Evolutionary conservation across 2,113 vertebrate species (phyloP).

Genomic region (Callorhinus ursinus): DNA sequence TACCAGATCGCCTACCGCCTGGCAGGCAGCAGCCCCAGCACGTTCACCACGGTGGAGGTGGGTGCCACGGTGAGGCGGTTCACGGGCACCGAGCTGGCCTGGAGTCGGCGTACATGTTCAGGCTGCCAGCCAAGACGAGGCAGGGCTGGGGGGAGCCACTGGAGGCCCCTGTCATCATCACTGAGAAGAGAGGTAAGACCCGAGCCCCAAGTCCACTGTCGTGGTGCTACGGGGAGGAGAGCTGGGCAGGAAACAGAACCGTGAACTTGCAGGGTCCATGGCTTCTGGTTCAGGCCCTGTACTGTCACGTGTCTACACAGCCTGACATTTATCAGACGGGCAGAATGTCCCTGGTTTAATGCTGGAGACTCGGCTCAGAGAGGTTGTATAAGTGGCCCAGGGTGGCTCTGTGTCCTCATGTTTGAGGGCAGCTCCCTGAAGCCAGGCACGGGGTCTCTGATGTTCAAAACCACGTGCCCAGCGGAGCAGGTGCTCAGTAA

Average conservation of each 20-base stretch:
- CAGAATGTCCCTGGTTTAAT: too few species aligned
- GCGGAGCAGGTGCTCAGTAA: background rate
- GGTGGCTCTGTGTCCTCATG: background rate
- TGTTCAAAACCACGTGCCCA: too few species aligned
- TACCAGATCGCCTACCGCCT: constrained; percentile 96
- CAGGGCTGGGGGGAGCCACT: too few species aligned
- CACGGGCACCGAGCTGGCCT: constrained; percentile 91
- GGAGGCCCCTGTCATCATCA: too few species aligned
- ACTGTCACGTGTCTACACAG: too few species aligned
- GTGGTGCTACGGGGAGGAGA: too few species aligned
- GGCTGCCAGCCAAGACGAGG: constrained; percentile 74
- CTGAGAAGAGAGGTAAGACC: too few species aligned
- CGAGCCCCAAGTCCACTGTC: too few species aligned
- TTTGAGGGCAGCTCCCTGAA: background rate
- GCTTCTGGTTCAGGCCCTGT: too few species aligned
- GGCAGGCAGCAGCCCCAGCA: constrained; percentile 91
- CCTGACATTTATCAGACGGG: too few species aligned
- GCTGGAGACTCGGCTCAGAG: background rate
- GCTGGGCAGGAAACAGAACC: too few species aligned
- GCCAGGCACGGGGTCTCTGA: background rate
- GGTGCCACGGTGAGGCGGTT: constrained; percentile 94
- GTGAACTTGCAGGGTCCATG: too few species aligned
- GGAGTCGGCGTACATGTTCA: constrained; percentile 93
- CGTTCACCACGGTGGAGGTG: constrained; percentile 95
- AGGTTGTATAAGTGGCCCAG: background rate